Conservation (phyloP, 2,888 invertebrate genomes). For the Lepidocyrtinus sp. region DNA sequence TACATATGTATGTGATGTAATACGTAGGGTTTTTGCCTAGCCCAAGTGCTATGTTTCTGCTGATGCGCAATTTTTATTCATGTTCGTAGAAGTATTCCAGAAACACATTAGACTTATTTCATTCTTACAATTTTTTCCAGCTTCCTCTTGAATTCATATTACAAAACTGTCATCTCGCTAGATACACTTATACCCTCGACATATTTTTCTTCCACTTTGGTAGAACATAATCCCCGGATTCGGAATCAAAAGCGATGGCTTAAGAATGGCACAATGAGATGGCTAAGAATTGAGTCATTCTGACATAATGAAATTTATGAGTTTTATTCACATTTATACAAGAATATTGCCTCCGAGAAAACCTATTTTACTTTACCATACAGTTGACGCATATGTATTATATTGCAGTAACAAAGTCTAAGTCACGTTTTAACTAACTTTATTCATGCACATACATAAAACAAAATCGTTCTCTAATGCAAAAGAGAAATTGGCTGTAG, state of each 20-base stretch:
- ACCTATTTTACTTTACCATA: not conserved
- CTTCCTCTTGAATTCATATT: slow-evolving; percentile 42
- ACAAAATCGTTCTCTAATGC: no score
- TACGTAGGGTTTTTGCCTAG: not conserved
- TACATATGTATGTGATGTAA: no score
- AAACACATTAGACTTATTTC: slow-evolving; percentile 9
- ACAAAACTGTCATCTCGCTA: slow-evolving; percentile 42
- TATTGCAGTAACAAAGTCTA: not conserved
- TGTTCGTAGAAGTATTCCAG: not conserved
- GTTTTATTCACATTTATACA: slow-evolving; percentile 47
- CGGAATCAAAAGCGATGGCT: slow-evolving; percentile 1
- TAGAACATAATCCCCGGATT: slow-evolving; percentile 40
- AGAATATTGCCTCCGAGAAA: slow-evolving; percentile 3
- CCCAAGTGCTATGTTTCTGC: not conserved
- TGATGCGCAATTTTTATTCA: slow-evolving; percentile 34
- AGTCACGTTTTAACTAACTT: not conserved
- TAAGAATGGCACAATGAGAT: slow-evolving; percentile 15
- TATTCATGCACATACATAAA: not conserved
- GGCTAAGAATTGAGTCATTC: slow-evolving; percentile 31
- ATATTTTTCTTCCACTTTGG: slow-evolving; percentile 10
- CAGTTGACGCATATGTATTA: not conserved
- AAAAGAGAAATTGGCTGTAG: not conserved
- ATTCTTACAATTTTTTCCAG: not conserved
- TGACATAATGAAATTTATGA: slow-evolving; percentile 56
- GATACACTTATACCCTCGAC: slow-evolving; percentile 33